phyloP scores from a whole-genome alignment of 2,797 vertebrate species.

The Podarcis lilfordi region DNA sequence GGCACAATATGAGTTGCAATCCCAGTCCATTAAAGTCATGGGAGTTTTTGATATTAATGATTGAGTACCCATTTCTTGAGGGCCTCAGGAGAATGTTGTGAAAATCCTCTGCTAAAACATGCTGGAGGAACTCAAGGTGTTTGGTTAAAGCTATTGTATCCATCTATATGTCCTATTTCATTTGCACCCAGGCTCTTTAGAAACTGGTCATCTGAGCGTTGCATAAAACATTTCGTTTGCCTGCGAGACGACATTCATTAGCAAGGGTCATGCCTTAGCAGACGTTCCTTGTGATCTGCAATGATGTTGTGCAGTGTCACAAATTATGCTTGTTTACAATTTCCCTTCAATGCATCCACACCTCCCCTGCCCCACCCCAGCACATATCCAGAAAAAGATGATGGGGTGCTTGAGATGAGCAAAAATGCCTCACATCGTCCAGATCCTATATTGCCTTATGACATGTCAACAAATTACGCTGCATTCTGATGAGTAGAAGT shows the following conservation, averaged over 20 bases:
- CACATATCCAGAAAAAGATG: too few species aligned
- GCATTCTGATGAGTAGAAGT: too few species aligned
- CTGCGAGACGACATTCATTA: conserved; percentile 34
- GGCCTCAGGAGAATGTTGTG: background rate
- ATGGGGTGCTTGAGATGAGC: too few species aligned
- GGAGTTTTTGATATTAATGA: conserved; percentile 9
- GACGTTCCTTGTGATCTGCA: too few species aligned
- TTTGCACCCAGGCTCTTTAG: conserved; percentile 40
- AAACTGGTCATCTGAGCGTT: conserved; percentile 41
- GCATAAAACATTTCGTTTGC: conserved; percentile 43
- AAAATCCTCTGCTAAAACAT: conserved; percentile 11
- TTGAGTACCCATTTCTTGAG: conserved; percentile 1
- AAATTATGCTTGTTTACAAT: too few species aligned
- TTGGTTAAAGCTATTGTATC: conserved; percentile 39
- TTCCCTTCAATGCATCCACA: too few species aligned
- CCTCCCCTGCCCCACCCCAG: too few species aligned
- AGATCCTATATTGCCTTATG: too few species aligned
- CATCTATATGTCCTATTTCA: conserved; percentile 41
- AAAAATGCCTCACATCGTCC: too few species aligned
- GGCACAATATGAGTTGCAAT: background rate
- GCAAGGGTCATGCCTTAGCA: background rate
- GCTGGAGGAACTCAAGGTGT: conserved; percentile 27
- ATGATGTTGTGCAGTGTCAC: too few species aligned
- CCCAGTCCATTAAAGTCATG: conserved; percentile 27
- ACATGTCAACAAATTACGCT: too few species aligned